These are phyloP conservation scores for Tipula helvola DNA, from an alignment of 2,888 invertebrate genomes.

Conservation along the genomic window DNA sequence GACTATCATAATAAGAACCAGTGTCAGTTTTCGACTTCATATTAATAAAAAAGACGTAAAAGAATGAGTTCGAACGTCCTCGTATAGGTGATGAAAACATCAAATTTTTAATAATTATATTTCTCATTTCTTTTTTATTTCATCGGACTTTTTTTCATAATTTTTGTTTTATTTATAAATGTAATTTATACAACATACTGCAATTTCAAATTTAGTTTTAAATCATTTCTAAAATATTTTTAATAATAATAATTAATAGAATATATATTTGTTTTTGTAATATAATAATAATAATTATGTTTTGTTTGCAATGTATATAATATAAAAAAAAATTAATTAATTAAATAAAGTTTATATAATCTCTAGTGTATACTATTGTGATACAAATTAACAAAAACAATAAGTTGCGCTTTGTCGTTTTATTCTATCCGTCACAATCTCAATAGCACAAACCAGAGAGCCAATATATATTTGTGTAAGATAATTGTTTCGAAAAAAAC, in stretches of 20 bases:
- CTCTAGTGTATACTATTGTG: background rate
- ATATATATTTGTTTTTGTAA: background rate
- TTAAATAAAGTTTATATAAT: background rate
- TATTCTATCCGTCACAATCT: background rate
- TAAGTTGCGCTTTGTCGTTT: background rate
- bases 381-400: background rate
- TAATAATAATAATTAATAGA: background rate
- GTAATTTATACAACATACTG: background rate
- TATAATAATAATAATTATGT: background rate
- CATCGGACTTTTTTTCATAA: background rate
- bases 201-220: background rate
- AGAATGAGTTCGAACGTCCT: background rate
- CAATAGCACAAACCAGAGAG: background rate
- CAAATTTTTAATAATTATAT: background rate
- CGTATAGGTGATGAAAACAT: background rate
- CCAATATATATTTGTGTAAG: background rate
- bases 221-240: background rate
- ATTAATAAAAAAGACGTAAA: no score
- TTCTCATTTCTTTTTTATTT: background rate
- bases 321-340: background rate
- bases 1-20: no score
- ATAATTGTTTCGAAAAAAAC: background rate
- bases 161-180: background rate
- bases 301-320: background rate
- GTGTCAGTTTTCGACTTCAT: no score